Evolutionary conservation across 2,113 vertebrate genomes (phyloP).

Genomic region (Neodontobutis hainanensis): DNA sequence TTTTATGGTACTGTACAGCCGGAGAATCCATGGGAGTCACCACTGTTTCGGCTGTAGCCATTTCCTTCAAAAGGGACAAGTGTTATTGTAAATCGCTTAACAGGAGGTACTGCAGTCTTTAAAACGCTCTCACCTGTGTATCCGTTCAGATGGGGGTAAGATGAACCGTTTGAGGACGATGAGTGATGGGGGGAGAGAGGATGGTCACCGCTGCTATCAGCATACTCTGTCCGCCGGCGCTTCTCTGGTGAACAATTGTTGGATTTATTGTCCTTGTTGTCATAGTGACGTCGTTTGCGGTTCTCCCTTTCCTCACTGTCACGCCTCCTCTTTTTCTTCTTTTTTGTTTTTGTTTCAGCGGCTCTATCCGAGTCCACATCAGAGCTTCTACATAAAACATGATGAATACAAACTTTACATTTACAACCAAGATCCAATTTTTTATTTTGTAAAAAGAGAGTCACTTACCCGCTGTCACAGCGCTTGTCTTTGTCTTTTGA

Average conservation of each 20-base stretch:
- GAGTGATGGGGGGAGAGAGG: constrained; percentile 6
- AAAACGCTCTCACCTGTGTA: constrained; percentile 55
- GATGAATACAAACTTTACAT: constrained; percentile 1
- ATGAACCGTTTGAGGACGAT: constrained; percentile 15
- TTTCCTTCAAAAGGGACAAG: constrained; percentile 54
- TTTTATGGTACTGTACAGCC: constrained; percentile 38
- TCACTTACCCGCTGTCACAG: constrained; percentile 81
- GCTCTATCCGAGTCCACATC: constrained; percentile 75
- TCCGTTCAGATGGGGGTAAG: constrained; percentile 58
- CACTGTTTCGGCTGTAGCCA: constrained; percentile 54
- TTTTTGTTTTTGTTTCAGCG: constrained; percentile 82
- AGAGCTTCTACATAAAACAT: constrained; percentile 64
- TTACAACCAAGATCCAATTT: neutral
- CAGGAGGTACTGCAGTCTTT: neutral
- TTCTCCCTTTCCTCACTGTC: constrained; percentile 59
- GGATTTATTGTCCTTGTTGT: constrained; percentile 37
- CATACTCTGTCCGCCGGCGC: constrained; percentile 19
- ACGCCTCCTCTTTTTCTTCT: constrained; percentile 85
- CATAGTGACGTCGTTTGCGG: constrained; percentile 55
- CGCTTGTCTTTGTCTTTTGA: constrained; percentile 87
- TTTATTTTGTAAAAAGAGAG: neutral
- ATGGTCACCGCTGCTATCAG: too few species aligned
- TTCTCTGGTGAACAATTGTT: constrained; percentile 29
- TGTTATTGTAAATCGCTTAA: neutral
- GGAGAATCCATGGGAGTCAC: constrained; percentile 53